These are phyloP conservation scores for Podocnemis expansa DNA, from an alignment of 2,113 vertebrate species.

Conservation along the genomic window DNA sequence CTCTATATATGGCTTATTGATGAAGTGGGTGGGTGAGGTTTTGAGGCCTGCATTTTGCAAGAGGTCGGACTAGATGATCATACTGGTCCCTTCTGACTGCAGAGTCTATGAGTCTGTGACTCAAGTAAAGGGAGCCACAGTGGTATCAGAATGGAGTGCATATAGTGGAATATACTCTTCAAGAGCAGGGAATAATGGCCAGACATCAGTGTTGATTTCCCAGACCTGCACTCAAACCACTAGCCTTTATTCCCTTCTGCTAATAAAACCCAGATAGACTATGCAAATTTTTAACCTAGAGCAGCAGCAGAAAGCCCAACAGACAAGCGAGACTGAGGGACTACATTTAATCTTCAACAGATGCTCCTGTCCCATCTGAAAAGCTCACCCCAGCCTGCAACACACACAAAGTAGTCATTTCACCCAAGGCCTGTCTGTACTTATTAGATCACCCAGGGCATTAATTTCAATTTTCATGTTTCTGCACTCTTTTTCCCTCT, in stretches of 20 bases:
- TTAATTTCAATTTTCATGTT: conserved; percentile 79
- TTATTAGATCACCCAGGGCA: conserved; percentile 66
- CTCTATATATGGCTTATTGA: background rate
- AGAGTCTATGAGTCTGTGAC: too few species aligned
- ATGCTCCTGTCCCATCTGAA: background rate
- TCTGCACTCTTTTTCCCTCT: conserved; percentile 37
- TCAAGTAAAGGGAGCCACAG: background rate
- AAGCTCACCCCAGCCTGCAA: conserved; percentile 1
- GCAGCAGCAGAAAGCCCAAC: background rate
- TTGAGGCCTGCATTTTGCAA: too few species aligned
- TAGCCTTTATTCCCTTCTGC: accelerated
- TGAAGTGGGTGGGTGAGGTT: too few species aligned
- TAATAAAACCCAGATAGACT: accelerated
- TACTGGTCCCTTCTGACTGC: too few species aligned
- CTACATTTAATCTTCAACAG: background rate
- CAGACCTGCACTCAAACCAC: background rate
- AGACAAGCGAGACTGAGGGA: background rate
- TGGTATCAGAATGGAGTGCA: accelerated
- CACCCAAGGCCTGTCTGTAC: conserved; percentile 49
- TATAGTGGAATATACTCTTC: background rate
- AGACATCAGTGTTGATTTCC: background rate
- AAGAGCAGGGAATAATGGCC: background rate
- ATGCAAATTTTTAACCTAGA: background rate
- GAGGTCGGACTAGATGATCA: too few species aligned
- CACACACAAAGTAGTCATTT: conserved; percentile 33